Evolutionary conservation across 1,140 invertebrate species (phyloP).

Genomic region (Apis mellifera): Amel_HAv3.1 CM009935.2:12628501-12629000

Average conservation of each 20-base stretch:
- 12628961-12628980: conserved; percentile 81
- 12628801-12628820: conserved; percentile 90
- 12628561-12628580: conserved; percentile 90
- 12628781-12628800: conserved; percentile 83
- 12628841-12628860: conserved; percentile 79
- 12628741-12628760: conserved; percentile 84
- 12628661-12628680: conserved; percentile 91
- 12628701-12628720: conserved; percentile 93
- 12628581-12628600: conserved; percentile 81
- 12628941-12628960: conserved; percentile 70
- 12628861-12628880: conserved; percentile 9
- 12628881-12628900: not conserved
- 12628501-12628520: conserved; percentile 88
- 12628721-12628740: conserved; percentile 86
- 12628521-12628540: conserved; percentile 88
- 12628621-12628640: conserved; percentile 73
- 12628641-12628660: conserved; percentile 81
- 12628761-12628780: conserved; percentile 77
- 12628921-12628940: conserved; percentile 62
- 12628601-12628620: conserved; percentile 65
- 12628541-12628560: conserved; percentile 91
- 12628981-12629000: conserved; percentile 88
- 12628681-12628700: conserved; percentile 90
- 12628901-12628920: conserved; percentile 10
- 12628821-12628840: conserved; percentile 90